phyloP scores from a whole-genome alignment of 1,140 invertebrate genomes.

The Odontomachus brunneus region DNA sequence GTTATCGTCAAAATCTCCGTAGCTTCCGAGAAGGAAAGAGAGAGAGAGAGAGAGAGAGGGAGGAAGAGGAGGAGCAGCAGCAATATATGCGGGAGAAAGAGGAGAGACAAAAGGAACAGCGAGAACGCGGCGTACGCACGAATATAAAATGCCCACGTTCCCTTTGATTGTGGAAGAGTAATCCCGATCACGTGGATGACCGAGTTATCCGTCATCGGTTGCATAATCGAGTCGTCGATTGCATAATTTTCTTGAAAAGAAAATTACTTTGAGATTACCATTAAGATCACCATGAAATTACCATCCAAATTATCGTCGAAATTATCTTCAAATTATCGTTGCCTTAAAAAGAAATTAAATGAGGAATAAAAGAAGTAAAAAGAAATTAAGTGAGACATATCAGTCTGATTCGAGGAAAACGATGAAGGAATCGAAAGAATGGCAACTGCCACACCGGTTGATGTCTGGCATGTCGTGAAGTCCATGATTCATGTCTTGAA shows the following conservation, averaged over 20 bases:
- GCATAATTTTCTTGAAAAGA: not conserved
- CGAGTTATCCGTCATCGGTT: not conserved
- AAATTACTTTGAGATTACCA: too few relatives aligned
- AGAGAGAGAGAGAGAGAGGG: constrained; percentile 51
- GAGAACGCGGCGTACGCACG: constrained; percentile 43
- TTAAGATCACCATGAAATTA: too few relatives aligned
- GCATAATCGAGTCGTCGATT: not conserved
- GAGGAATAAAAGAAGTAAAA: too few relatives aligned
- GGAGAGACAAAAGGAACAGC: constrained; percentile 1
- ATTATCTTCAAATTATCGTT: too few relatives aligned
- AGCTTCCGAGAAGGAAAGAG: constrained; percentile 78
- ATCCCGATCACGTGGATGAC: constrained; percentile 29
- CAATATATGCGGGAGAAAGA: not conserved
- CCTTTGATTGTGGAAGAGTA: constrained; percentile 3
- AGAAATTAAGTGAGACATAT: too few relatives aligned
- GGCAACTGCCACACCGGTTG: constrained; percentile 19
- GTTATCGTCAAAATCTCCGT: constrained; percentile 82
- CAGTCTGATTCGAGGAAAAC: too few relatives aligned
- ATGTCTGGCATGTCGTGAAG: not conserved
- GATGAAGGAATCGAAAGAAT: constrained; percentile 3
- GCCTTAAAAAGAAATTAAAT: too few relatives aligned
- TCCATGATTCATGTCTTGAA: constrained; percentile 29
- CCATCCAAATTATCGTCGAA: too few relatives aligned
- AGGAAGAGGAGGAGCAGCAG: constrained; percentile 53
- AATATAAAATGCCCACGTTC: constrained; percentile 69